Base-by-base conservation (phyloP, 2,113 vertebrate species). In the Penelope pileata region DNA sequence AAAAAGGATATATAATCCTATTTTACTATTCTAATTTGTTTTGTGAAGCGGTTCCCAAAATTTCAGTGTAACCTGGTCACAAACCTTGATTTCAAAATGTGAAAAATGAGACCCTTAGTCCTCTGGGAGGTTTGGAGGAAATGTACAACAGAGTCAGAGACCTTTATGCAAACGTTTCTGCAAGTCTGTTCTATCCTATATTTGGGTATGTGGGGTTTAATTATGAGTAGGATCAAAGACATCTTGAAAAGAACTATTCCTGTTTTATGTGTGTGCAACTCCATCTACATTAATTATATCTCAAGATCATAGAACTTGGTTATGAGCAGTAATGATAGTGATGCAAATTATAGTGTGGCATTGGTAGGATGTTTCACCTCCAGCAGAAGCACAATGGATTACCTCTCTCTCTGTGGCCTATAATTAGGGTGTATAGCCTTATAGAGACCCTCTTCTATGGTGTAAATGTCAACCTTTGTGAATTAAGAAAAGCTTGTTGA, bases 211-310 rank as follows among this genome's bases (percentile, higher is more conserved):
- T 7, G 60, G 8, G 34, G 66, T 59, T 93, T 96, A 97, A 96
- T 97, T 95, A 96, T 43, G 58, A 83, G 47, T 83, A 94, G 48
- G 86, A 96, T 97, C 94, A 97, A 97, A 96, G 90, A 54, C 62
- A 94, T 90, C 86, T 93, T 91, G 80, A 94, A 95, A 96, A 91
- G 87, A 83, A 12, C 72, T 88, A 59, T 89, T 88, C 54, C 77
- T 96, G 84, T 88, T 95, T 96, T 81, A 91, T 94, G 90, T 84
- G 59, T 72, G 60, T 94, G 80, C 72, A 91, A 90, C 83, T 79
- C 58, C 66, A 85, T 89, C 91, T 79, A 92, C 83, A 86, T 96
- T 96, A 96, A 96, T 96, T 96, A 93, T 78, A 80, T 67, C 88
- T 94, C 67, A 80, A 91, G 91, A 96, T 96, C 94, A 95, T 75